Evolutionary conservation across 2,888 invertebrate species (phyloP).

Genomic region (Aspidapion aeneum): DNA sequence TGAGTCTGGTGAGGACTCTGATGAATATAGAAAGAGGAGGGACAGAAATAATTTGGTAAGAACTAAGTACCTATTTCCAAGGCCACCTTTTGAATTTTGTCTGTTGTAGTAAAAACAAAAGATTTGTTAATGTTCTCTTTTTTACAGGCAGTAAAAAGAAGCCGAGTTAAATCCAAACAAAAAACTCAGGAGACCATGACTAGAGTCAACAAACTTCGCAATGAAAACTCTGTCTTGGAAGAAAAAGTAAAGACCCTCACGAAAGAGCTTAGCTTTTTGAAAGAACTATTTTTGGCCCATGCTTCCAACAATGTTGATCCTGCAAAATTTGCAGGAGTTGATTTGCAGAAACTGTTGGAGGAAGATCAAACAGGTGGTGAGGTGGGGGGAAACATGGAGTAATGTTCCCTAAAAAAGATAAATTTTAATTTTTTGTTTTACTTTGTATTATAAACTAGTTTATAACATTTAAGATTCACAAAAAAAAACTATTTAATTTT

Average conservation of each 20-base stretch:
- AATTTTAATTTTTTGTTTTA: too few relatives aligned
- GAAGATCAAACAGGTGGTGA: slow-evolving; percentile 43
- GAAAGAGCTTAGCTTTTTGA: slow-evolving; percentile 74
- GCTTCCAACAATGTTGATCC: slow-evolving; percentile 60
- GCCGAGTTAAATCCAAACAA: slow-evolving; percentile 73
- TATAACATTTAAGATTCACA: too few relatives aligned
- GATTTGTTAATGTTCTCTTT: too few relatives aligned
- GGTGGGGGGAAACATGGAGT: not conserved
- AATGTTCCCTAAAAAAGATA: not conserved
- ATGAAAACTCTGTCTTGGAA: slow-evolving; percentile 75
- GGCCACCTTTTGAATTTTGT: too few relatives aligned
- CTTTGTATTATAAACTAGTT: too few relatives aligned
- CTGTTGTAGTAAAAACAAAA: too few relatives aligned
- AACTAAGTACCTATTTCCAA: too few relatives aligned
- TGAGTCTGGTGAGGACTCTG: slow-evolving; percentile 63
- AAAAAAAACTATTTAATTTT: too few relatives aligned
- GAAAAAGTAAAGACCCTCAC: slow-evolving; percentile 79
- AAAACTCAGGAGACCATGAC: slow-evolving; percentile 74
- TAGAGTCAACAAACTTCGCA: slow-evolving; percentile 69
- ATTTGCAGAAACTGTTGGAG: slow-evolving; percentile 55
- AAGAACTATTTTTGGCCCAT: slow-evolving; percentile 77
- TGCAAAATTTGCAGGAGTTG: slow-evolving; percentile 55
- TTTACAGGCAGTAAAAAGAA: slow-evolving; percentile 75
- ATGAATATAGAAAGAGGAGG: slow-evolving; percentile 66
- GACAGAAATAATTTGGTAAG: slow-evolving; percentile 75